Evolutionary conservation across 2,113 vertebrate species (phyloP).

Genomic region (Xenopus laevis): DNA sequence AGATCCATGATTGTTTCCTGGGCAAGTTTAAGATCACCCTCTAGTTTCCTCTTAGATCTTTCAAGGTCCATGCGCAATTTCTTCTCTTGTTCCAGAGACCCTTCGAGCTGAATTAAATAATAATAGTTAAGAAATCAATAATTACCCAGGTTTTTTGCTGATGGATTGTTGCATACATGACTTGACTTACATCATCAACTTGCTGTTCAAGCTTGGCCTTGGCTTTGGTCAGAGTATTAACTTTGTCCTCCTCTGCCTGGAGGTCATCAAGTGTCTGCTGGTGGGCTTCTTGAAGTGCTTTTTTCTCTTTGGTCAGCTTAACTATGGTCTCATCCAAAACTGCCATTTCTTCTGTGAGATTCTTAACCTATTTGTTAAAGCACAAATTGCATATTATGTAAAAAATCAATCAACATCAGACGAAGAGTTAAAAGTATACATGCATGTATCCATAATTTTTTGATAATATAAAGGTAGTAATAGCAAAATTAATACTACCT

Average conservation of each 20-base stretch:
- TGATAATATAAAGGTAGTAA: no score
- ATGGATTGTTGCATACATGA: background rate
- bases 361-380: constrained; percentile 67
- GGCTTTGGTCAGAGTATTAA: constrained; percentile 59
- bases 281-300: constrained; percentile 70
- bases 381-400: background rate
- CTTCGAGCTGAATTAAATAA: constrained; percentile 66
- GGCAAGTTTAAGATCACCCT: constrained; percentile 72
- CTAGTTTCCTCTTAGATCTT: constrained; percentile 76
- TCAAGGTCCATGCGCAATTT: constrained; percentile 80
- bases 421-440: no score
- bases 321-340: constrained; percentile 74
- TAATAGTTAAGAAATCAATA: background rate
- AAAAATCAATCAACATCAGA: background rate
- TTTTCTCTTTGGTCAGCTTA: constrained; percentile 74
- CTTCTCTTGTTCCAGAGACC: constrained; percentile 81
- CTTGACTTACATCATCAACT: constrained; percentile 64
- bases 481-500: no score
- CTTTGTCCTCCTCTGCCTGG: constrained; percentile 63
- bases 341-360: constrained; percentile 77
- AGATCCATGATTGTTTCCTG: constrained; percentile 75
- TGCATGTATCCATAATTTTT: no score
- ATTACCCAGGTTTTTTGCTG: background rate
- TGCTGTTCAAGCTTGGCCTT: constrained; percentile 65
- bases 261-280: constrained; percentile 68